These are phyloP conservation scores for Eudemis profundana DNA, from an alignment of 2,888 invertebrate species.

Conservation along the genomic window DNA sequence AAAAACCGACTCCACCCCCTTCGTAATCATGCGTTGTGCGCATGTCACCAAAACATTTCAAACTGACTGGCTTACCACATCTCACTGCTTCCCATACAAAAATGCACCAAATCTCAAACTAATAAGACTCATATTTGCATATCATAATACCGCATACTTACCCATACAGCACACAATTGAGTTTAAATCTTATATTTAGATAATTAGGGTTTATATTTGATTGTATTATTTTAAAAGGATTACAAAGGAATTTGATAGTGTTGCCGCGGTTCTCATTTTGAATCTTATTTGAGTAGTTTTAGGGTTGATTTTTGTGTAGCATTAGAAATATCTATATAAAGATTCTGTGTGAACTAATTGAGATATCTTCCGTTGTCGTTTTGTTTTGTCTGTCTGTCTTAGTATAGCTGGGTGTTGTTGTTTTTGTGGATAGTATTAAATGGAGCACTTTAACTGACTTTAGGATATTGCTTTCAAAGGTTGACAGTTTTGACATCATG, in stretches of 20 bases:
- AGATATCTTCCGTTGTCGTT: constrained; percentile 74
- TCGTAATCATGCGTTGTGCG: constrained; percentile 63
- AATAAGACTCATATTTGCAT: constrained; percentile 60
- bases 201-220: constrained; percentile 52
- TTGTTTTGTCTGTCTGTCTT: constrained; percentile 67
- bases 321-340: constrained; percentile 66
- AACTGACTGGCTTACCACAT: constrained; percentile 67
- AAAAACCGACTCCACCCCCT: constrained; percentile 58
- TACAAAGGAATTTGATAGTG: constrained; percentile 58
- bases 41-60: constrained; percentile 85
- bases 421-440: constrained; percentile 41
- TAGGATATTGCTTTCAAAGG: not conserved
- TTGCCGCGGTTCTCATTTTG: constrained; percentile 46
- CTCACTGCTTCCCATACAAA: constrained; percentile 50
- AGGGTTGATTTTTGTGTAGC: constrained; percentile 53
- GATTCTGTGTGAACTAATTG: constrained; percentile 77
- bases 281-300: constrained; percentile 26
- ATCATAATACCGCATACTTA: constrained; percentile 32
- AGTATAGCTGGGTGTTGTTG: constrained; percentile 50
- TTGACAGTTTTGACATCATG: not conserved
- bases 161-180: constrained; percentile 46
- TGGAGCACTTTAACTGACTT: constrained; percentile 19
- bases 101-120: constrained; percentile 48
- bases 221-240: constrained; percentile 51
- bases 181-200: constrained; percentile 47